Evolutionary conservation across 2,113 vertebrate species (phyloP), one percentile per base, ranked within the genome.

Genomic region (Lamprotornis superbus): DNA sequence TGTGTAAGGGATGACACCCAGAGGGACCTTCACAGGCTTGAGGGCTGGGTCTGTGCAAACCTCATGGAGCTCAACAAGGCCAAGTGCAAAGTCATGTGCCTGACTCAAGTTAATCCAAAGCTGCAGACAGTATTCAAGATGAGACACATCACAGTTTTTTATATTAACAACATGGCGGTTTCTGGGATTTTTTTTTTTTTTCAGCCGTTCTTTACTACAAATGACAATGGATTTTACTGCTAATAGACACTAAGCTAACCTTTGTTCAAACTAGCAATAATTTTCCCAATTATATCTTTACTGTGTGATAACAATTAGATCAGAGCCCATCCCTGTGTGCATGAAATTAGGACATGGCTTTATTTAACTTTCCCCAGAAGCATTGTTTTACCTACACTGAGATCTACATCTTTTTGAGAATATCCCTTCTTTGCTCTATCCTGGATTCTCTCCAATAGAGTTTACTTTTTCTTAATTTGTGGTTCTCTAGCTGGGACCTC

Each of bases 21-120:
- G 17, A 83, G 47, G 47, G 31, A 69, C 61, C 19, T 0, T 7
- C 39, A 12, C 50, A 22, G 61, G 20, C 1, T 15, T 15, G 39
- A 27, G 37, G 1, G 39, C 10, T 39, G 39, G 39, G 21, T 6
- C 46, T 2, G 2, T 55, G 47, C 2, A 1, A 27, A 42, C 17
- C 7, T 49, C 63, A 7, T 19, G 8, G 13, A 35, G n/a, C 9
- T 49, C 55, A 31, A 3, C 11, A 27, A 16, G 24, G 47, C 30
- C 30, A 49, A 28, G 21, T 11, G 1, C 47, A 33, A 11, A 11
- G 22, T 16, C 35, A 35, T 69, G 70, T 15, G 10, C 17, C 20
- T 27, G 31, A 2, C 4, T 13, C 12, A 12, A 21, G 10, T 47
- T 9, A 49, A 35, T 55, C 10, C 15, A 35, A 42, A 47, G 4